These are phyloP conservation scores for Melanotaenia boesemani DNA, from an alignment of 2,797 vertebrate genomes.

Conservation along the genomic window DNA sequence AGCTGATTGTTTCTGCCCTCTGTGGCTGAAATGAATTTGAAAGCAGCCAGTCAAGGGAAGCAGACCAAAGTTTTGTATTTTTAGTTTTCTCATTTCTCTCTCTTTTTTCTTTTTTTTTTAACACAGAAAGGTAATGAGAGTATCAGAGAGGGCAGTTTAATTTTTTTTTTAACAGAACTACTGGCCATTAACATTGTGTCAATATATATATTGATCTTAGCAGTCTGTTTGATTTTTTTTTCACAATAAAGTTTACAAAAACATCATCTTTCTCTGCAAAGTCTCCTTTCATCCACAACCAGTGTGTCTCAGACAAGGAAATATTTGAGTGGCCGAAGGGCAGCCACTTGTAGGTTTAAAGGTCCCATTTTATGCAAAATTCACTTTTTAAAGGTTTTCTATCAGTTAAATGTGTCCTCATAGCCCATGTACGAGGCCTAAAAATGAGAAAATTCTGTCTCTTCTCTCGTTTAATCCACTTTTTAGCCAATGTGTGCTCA, in stretches of 20 bases:
- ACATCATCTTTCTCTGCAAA: conserved; percentile 40
- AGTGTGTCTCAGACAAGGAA: not conserved
- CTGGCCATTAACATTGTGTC: conserved; percentile 86
- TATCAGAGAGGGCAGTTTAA: conserved; percentile 55
- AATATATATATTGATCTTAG: conserved; percentile 87
- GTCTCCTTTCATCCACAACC: not conserved
- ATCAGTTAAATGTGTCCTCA: too few relatives aligned
- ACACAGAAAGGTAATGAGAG: conserved; percentile 43
- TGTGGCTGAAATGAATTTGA: conserved; percentile 68
- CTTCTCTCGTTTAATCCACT: too few relatives aligned
- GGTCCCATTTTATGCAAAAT: too few relatives aligned
- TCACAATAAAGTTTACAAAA: conserved; percentile 88
- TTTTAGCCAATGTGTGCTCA: too few relatives aligned
- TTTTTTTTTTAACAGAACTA: conserved; percentile 77
- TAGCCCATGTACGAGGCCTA: too few relatives aligned
- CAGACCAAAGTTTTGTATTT: conserved; percentile 90
- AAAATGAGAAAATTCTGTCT: too few relatives aligned
- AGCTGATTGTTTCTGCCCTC: conserved; percentile 71
- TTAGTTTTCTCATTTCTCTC: conserved; percentile 80
- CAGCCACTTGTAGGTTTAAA: too few relatives aligned
- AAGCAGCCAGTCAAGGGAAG: conserved; percentile 80
- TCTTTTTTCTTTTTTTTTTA: conserved; percentile 54
- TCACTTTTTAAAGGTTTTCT: too few relatives aligned
- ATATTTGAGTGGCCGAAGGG: not conserved
- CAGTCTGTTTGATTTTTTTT: conserved; percentile 84